These are phyloP conservation scores for Cynocephalus volans DNA, from an alignment of 2,113 vertebrate species.

Conservation along the genomic window DNA sequence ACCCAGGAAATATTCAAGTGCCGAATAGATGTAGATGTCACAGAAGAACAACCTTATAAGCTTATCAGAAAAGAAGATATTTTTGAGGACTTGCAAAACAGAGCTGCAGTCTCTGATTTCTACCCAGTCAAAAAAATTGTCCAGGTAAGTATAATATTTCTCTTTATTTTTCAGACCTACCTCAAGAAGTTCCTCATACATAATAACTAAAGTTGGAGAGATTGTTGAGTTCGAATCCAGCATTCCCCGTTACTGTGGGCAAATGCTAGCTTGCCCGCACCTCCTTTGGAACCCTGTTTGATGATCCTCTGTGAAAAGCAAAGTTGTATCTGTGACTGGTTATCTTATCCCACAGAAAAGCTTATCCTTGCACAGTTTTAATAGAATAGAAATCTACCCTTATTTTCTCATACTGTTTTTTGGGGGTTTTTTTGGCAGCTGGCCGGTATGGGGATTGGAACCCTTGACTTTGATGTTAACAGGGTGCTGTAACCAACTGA, in stretches of 20 bases:
- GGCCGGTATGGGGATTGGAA: too few species aligned
- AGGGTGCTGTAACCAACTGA: too few species aligned
- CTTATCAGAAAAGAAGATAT: constrained; percentile 94
- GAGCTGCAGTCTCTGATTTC: constrained; percentile 96
- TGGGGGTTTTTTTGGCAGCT: too few species aligned
- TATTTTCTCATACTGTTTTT: not conserved
- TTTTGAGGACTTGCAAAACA: constrained; percentile 92
- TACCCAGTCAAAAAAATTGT: constrained; percentile 92
- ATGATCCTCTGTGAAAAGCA: not conserved
- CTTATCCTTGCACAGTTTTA: not conserved
- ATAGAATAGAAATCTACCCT: not conserved
- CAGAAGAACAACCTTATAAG: constrained; percentile 92
- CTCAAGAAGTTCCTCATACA: not conserved
- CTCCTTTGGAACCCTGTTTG: not conserved
- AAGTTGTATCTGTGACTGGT: not conserved
- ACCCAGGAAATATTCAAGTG: constrained; percentile 96
- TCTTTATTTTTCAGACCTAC: not conserved
- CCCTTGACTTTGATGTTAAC: too few species aligned
- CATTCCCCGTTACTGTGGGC: not conserved
- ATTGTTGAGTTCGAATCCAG: not conserved
- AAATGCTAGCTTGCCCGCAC: not conserved
- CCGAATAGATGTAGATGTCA: constrained; percentile 92
- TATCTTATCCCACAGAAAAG: not conserved
- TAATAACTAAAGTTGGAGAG: not conserved
- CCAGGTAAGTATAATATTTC: constrained; percentile 86